phyloP scores from a whole-genome alignment of 2,797 vertebrate species.

The Numenius phaeopus region DNA sequence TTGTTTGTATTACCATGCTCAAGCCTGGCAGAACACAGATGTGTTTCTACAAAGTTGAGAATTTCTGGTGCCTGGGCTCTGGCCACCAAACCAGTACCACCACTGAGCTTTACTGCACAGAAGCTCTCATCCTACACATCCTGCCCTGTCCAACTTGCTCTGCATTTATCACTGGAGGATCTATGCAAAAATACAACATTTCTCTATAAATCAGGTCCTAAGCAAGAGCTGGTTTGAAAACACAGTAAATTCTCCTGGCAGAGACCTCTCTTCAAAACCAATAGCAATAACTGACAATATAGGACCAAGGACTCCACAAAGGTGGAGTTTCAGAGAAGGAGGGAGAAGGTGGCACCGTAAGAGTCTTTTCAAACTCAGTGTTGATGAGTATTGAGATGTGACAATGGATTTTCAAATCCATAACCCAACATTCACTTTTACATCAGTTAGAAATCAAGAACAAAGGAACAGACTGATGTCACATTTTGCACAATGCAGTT shows the following conservation, averaged over 20 bases:
- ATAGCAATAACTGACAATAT: neutral
- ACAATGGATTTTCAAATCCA: neutral
- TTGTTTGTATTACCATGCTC: neutral
- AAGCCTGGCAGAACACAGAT: neutral
- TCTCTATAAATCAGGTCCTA: neutral
- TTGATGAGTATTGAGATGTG: neutral
- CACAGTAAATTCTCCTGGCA: neutral
- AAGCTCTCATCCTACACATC: neutral
- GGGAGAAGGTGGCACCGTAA: neutral
- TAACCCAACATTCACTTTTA: neutral
- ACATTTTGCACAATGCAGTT: neutral
- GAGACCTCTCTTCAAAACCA: neutral
- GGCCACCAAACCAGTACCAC: neutral
- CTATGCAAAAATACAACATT: neutral
- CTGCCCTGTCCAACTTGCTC: neutral
- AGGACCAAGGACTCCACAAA: neutral
- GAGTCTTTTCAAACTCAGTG: neutral
- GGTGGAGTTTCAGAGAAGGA: neutral
- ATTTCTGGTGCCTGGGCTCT: neutral
- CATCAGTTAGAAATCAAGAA: neutral
- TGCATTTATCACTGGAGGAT: neutral
- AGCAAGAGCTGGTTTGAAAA: neutral
- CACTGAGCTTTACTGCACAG: neutral
- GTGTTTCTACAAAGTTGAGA: neutral
- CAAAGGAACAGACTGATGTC: neutral